Conservation (phyloP, 2,888 invertebrate genomes). For the Aelia acuminata region DNA sequence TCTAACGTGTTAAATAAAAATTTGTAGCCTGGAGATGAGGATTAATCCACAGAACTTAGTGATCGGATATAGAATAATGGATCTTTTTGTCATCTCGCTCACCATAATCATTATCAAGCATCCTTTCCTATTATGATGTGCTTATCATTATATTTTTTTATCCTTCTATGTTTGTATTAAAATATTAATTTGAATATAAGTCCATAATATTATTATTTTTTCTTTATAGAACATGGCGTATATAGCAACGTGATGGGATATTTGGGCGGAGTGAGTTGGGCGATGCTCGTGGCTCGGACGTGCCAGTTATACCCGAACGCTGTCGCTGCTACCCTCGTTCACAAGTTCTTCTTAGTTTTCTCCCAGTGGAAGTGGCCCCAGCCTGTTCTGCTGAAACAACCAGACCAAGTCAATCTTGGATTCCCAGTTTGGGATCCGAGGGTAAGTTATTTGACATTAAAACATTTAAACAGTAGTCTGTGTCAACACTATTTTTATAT, state of each 20-base stretch:
- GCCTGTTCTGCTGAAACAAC: slow-evolving; percentile 94
- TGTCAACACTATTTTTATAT: too few species aligned
- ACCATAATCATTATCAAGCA: too few species aligned
- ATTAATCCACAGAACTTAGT: too few species aligned
- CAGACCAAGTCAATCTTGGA: slow-evolving; percentile 87
- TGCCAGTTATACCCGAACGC: slow-evolving; percentile 99
- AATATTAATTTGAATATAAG: too few species aligned
- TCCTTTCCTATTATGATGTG: too few species aligned
- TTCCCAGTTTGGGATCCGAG: slow-evolving; percentile 99
- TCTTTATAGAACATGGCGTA: slow-evolving; percentile 86
- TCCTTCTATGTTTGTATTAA: too few species aligned
- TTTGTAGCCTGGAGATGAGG: too few species aligned
- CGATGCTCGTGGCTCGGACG: slow-evolving; percentile 97
- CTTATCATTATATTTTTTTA: too few species aligned
- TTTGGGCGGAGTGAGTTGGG: slow-evolving; percentile 99
- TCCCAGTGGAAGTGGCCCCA: slow-evolving; percentile 99
- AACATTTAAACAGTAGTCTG: too few species aligned
- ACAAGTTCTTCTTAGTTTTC: slow-evolving; percentile 99
- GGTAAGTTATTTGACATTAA: slow-evolving; percentile 71
- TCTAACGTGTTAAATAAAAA: too few species aligned
- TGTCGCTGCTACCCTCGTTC: slow-evolving; percentile 91
- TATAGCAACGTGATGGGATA: slow-evolving; percentile 99
- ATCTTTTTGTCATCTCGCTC: too few species aligned
- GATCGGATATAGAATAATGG: too few species aligned
- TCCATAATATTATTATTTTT: background rate